Evolutionary conservation across 2,797 vertebrate species (phyloP).

Genomic region (Sphenopsis melanotis): DNA sequence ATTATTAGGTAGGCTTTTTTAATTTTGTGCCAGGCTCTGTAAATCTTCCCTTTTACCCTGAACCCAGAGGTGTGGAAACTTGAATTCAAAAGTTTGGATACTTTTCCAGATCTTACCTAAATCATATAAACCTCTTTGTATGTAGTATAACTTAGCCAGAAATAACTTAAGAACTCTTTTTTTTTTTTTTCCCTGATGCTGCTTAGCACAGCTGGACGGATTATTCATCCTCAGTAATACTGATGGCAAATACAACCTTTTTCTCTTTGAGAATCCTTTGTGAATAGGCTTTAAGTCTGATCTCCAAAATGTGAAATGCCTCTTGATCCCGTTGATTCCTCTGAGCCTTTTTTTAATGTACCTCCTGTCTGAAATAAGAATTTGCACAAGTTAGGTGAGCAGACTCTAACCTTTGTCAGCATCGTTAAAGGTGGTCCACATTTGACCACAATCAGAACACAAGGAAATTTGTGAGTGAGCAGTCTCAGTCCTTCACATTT

Average conservation of each 20-base stretch:
- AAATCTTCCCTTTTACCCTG: constrained; percentile 14
- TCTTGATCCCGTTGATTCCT: constrained; percentile 1
- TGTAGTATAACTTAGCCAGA: not conserved
- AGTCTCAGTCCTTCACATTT: not conserved
- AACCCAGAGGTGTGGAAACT: constrained; percentile 18
- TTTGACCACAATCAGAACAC: not conserved
- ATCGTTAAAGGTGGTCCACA: not conserved
- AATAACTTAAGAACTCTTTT: constrained; percentile 8
- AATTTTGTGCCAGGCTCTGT: constrained; percentile 40
- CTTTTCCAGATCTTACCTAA: constrained; percentile 35
- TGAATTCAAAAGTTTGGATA: constrained; percentile 25
- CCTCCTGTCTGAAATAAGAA: not conserved
- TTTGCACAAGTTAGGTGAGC: not conserved
- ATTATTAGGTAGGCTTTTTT: not conserved
- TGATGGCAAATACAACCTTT: constrained; percentile 1
- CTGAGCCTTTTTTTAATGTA: not conserved
- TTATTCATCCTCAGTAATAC: constrained; percentile 36
- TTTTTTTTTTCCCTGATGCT: not conserved
- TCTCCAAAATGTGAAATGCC: constrained; percentile 10
- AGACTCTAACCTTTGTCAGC: not conserved
- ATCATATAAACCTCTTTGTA: not conserved
- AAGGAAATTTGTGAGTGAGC: not conserved
- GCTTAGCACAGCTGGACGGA: constrained; percentile 17
- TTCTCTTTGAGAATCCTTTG: not conserved
- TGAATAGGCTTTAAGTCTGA: constrained; percentile 7